A percentile compares a stretch with the other conserved stretches of the same genome.
Evolutionary conservation across 1,140 invertebrate species (phyloP).

Genomic region (Megalopta genalis): DNA sequence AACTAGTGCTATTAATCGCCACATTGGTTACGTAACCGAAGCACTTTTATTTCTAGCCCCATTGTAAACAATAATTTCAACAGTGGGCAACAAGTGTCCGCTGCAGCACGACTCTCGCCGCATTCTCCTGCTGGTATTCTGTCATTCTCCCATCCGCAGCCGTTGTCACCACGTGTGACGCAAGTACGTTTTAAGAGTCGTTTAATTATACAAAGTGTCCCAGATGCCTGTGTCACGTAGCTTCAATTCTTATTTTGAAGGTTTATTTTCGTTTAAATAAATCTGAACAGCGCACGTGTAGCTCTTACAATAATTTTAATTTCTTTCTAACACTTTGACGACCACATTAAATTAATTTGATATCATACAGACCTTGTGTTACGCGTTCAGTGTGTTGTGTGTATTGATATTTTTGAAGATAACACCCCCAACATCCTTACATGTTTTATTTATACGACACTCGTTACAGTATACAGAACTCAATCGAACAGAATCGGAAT

Average conservation of each 20-base stretch:
- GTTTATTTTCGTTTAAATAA: slow-evolving; percentile 23
- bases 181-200: slow-evolving; percentile 68
- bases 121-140: slow-evolving; percentile 76
- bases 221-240: slow-evolving; percentile 36
- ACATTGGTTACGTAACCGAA: not conserved
- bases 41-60: slow-evolving; percentile 61
- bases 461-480: too few relatives aligned
- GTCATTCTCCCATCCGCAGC: slow-evolving; percentile 77
- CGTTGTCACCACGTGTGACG: slow-evolving; percentile 76
- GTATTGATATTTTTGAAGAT: too few relatives aligned
- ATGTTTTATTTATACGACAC: too few relatives aligned
- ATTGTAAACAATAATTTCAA: slow-evolving; percentile 78
- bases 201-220: slow-evolving; percentile 42
- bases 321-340: not conserved
- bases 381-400: not conserved
- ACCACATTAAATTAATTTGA: not conserved
- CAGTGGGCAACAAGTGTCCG: slow-evolving; percentile 76
- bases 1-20: not conserved
- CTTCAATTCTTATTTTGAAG: slow-evolving; percentile 40
- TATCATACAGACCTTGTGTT: not conserved
- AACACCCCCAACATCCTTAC: too few relatives aligned
- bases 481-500: too few relatives aligned
- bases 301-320: not conserved
- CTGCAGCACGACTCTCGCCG: slow-evolving; percentile 75
- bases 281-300: not conserved